A percentile compares a stretch with the other conserved stretches of the same genome.
These are phyloP conservation scores for Dryococelus australis DNA, from an alignment of 2,888 invertebrate species.

Conservation along the genomic window DNA sequence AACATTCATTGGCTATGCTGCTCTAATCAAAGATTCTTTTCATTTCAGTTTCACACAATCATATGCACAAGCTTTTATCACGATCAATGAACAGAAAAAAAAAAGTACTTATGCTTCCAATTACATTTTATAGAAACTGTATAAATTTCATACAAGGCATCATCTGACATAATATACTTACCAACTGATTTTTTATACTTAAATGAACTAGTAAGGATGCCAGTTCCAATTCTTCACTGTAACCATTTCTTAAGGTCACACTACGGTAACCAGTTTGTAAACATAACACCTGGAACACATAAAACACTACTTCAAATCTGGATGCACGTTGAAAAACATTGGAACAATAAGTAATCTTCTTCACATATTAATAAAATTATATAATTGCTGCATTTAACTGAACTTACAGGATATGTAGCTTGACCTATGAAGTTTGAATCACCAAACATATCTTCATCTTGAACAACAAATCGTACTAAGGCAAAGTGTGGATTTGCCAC, in stretches of 20 bases:
- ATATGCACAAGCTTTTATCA: too few species aligned
- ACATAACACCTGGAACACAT: constrained; percentile 68
- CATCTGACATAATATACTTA: constrained; percentile 11
- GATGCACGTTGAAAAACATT: not conserved
- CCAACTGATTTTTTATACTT: constrained; percentile 64
- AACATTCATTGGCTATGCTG: too few species aligned
- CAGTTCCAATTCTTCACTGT: constrained; percentile 91
- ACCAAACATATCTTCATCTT: constrained; percentile 97
- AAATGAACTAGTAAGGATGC: constrained; percentile 88
- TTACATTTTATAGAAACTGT: too few species aligned
- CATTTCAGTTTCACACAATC: too few species aligned
- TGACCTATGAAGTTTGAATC: constrained; percentile 97
- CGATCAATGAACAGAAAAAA: too few species aligned
- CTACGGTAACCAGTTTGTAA: constrained; percentile 89
- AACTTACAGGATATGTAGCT: constrained; percentile 84
- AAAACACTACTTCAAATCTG: not conserved
- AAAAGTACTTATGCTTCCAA: too few species aligned
- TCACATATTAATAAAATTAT: not conserved
- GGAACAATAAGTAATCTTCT: not conserved
- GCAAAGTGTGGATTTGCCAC: constrained; percentile 84
- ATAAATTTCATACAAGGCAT: too few species aligned
- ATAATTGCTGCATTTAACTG: not conserved
- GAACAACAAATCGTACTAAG: constrained; percentile 84
- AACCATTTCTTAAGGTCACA: constrained; percentile 87
- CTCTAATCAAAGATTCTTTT: too few species aligned